These are phyloP conservation scores for Pterophyllum scalare DNA, from an alignment of 2,113 vertebrate species.

Conservation along the genomic window DNA sequence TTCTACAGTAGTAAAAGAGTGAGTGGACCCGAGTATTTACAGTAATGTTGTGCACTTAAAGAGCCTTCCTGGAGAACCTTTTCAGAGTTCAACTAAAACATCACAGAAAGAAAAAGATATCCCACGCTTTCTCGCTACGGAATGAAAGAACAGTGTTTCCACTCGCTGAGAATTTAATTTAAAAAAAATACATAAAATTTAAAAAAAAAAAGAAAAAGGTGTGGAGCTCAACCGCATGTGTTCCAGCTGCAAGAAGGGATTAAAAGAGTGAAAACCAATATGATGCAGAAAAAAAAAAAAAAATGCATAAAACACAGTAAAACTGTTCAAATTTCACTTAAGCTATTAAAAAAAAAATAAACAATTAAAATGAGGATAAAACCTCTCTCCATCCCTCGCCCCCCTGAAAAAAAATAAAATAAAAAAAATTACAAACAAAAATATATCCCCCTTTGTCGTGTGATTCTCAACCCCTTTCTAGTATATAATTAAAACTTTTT, in stretches of 20 bases:
- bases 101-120: constrained; percentile 16
- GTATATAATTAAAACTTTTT: constrained; percentile 83
- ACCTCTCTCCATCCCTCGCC: constrained; percentile 51
- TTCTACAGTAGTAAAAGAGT: constrained; percentile 75
- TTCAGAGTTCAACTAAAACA: constrained; percentile 48
- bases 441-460: constrained; percentile 78
- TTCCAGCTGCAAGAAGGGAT: constrained; percentile 56
- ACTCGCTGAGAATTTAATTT: constrained; percentile 56
- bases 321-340: constrained; percentile 81
- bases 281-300: constrained; percentile 59
- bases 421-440: constrained; percentile 80
- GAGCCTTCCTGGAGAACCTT: constrained; percentile 53
- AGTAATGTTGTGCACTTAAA: constrained; percentile 74
- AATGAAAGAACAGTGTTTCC: constrained; percentile 75
- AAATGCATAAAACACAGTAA: constrained; percentile 79
- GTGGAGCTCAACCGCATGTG: constrained; percentile 45
- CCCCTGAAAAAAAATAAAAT: neutral
- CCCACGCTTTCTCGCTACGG: constrained; percentile 58
- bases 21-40: constrained; percentile 77
- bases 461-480: constrained; percentile 75
- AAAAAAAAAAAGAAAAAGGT: constrained; percentile 40
- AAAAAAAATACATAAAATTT: neutral
- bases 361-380: constrained; percentile 65
- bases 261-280: constrained; percentile 66
- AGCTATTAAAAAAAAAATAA: constrained; percentile 71